Base-by-base conservation (phyloP, 1,140 invertebrate genomes). In the Sinonovacula constricta region DNA sequence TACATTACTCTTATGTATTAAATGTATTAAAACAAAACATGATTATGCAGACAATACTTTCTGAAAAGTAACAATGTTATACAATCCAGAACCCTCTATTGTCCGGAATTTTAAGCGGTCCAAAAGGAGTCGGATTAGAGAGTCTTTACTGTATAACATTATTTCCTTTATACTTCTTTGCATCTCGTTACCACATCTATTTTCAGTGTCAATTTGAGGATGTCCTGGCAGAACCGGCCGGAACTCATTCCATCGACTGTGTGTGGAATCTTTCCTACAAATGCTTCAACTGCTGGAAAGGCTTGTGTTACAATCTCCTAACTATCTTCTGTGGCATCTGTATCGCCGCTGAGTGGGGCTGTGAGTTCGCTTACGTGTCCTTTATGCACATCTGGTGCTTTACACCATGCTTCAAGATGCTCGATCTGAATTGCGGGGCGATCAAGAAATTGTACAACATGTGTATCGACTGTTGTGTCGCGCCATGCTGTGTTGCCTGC, bases 251-350 rank as follows among this genome's bases (percentile, higher is more conserved):
- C 78, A 93, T 94, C 1, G 94, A 95, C 87, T 95, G 94, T 86
- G 94, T 94, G 36, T 96, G 95, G 95, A 92, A 93, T n/a, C 89
- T 94, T 12, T 94, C 94, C 78, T 92, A 92, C 78, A 91, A 93
- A 51, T 95, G 95, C 83, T 95, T 95, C 89, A 91, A 92, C 31
- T 89, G 93, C 31, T 93, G 94, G 0, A 93, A 93, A 65, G 93
- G 93, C 84, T 93, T 92, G 83, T 95, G 95, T 86, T 96, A 95
- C 92, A n/a, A n/a, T n/a, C n/a, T n/a, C n/a, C n/a, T 95, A 18
- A 93, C 94, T 0, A 92, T 94, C 18, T 74, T 95, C 14, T 91
- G 94, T 10, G 94, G 94, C 0, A 94, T 95, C 1, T 90, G 94
- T 31, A 91, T 94, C 54, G 94, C 94, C 0, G 91, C 95, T 68